A percentile compares a stretch with the other conserved stretches of the same genome.
Evolutionary conservation across 1,140 invertebrate species (phyloP).

Genomic region (Ephestia elutella): DNA sequence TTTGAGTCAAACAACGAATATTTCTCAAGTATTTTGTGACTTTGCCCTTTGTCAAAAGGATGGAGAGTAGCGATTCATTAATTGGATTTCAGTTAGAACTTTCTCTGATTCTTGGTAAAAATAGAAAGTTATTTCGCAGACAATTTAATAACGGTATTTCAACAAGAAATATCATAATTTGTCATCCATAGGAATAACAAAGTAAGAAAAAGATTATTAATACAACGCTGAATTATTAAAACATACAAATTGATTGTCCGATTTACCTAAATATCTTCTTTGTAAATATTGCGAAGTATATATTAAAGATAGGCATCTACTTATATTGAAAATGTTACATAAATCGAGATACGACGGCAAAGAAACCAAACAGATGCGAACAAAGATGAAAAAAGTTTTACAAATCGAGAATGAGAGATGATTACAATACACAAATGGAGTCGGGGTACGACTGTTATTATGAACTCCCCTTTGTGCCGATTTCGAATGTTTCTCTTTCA

Average conservation of each 20-base stretch:
- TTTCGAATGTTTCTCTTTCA: conserved; percentile 54
- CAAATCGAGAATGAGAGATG: conserved; percentile 40
- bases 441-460: conserved; percentile 47
- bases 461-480: conserved; percentile 58
- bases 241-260: no score
- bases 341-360: conserved; percentile 14
- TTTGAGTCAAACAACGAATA: conserved; percentile 5
- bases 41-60: neutral
- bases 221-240: no score
- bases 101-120: neutral
- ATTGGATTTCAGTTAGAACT: conserved; percentile 1
- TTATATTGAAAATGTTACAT: neutral
- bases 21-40: conserved; percentile 3
- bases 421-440: conserved; percentile 68
- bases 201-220: no score
- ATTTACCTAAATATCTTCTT: no score
- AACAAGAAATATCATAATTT: no score
- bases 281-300: no score
- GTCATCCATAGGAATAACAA: no score
- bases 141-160: no score
- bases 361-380: conserved; percentile 42
- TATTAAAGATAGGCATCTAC: neutral
- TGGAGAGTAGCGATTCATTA: neutral
- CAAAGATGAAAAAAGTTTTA: conserved; percentile 66
- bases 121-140: neutral